Base-by-base conservation (phyloP, 2,888 invertebrate species). In the Blomia tropicalis region DNA sequence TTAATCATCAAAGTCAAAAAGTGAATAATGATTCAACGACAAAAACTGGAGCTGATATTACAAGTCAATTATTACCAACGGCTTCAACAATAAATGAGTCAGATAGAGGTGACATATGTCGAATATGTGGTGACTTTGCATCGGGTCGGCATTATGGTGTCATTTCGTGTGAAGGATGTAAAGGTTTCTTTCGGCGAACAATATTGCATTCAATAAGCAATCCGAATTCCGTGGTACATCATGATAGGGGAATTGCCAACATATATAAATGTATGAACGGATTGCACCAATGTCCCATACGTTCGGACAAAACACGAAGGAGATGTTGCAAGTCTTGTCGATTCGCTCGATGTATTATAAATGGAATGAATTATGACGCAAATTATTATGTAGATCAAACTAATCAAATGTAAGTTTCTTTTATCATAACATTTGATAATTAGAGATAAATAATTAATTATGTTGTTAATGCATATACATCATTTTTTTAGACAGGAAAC, bases 291-390 rank as follows among this genome's bases (percentile, higher is more conserved):
- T 60, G 60, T 25, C 30, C 5, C 2, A 60, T 60, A 23, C 30
- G 29, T 7, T 29, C 30, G 17, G 60, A 60, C 27, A 27, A 29
- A 17, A 31, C 14, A 17, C 44, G 60, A 29, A 25, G 96, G 66
- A 96, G 96, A 78, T 81, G 95, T 63, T 96, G 96, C 77, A 96
- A 96, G 78, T 93, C 91, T 78, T 96, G 96, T 75, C 82, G 96
- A 54, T 81, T 96, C 67, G 92, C 93, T 77, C 96, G 95, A 78
- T 96, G 96, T 73, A 81, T 96, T 61, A 84, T 87, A 32, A 91
- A 91, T 79, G 95, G 95, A 71, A 96, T 96, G 96, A 44, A 44
- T 19, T 47, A 47, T 47, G 47, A 47, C 7, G 36, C 36, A 17
- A 17, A 7, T 17, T 11, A 17, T 17, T 36, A 36, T 36, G 17